These are phyloP conservation scores for Spinus pinus DNA, from an alignment of 2,797 vertebrate species.

Conservation along the genomic window DNA sequence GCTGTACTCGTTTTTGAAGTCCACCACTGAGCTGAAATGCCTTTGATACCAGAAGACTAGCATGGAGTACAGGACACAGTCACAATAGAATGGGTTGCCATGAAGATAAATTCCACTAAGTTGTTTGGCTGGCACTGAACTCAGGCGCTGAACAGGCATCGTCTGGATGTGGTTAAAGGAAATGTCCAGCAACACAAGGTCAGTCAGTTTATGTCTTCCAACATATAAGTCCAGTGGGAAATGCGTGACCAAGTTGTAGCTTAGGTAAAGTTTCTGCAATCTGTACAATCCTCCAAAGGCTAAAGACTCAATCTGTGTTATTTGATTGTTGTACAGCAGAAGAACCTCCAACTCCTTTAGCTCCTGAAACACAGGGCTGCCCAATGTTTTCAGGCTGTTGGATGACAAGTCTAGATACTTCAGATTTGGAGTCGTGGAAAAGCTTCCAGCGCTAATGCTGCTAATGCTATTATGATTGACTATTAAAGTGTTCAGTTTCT, in stretches of 20 bases:
- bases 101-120: slow-evolving; percentile 87
- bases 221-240: slow-evolving; percentile 83
- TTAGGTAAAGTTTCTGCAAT: slow-evolving; percentile 86
- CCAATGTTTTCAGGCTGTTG: slow-evolving; percentile 80
- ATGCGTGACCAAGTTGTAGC: slow-evolving; percentile 79
- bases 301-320: slow-evolving; percentile 75
- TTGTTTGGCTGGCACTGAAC: slow-evolving; percentile 75
- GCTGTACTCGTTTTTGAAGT: slow-evolving; percentile 82
- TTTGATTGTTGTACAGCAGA: slow-evolving; percentile 86
- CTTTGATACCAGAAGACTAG: slow-evolving; percentile 86
- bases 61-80: slow-evolving; percentile 83
- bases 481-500: slow-evolving; percentile 81
- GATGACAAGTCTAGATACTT: slow-evolving; percentile 88
- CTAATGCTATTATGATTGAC: slow-evolving; percentile 83
- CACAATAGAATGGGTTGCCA: slow-evolving; percentile 87
- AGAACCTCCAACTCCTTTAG: slow-evolving; percentile 82
- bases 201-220: slow-evolving; percentile 76
- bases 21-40: slow-evolving; percentile 82
- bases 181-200: slow-evolving; percentile 85
- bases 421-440: slow-evolving; percentile 77
- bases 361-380: slow-evolving; percentile 80
- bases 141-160: slow-evolving; percentile 81
- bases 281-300: slow-evolving; percentile 80
- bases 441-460: slow-evolving; percentile 78
- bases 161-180: slow-evolving; percentile 83